A percentile compares a stretch with the other conserved stretches of the same genome.
These are phyloP conservation scores for Chrysodeixis includens DNA, from an alignment of 2,888 invertebrate genomes.

Conservation along the genomic window DNA sequence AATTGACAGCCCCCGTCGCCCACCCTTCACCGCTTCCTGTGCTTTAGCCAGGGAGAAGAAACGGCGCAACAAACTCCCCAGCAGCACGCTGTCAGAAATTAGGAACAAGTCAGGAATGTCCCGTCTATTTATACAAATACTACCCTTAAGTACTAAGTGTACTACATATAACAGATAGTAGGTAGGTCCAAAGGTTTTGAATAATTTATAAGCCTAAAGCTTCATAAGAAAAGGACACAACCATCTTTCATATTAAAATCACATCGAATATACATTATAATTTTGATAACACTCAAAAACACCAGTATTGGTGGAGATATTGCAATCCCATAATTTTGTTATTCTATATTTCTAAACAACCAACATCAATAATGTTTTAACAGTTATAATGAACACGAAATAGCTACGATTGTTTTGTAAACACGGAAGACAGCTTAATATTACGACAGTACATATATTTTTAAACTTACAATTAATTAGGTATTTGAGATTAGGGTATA, in stretches of 20 bases:
- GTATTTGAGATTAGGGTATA: background rate
- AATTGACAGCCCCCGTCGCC: background rate
- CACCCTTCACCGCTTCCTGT: background rate
- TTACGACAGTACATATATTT: background rate
- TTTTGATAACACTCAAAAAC: background rate
- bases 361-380: background rate
- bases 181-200: too few relatives aligned
- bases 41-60: background rate
- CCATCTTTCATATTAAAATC: background rate
- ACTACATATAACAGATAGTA: too few relatives aligned
- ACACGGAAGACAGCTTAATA: background rate
- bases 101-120: too few relatives aligned
- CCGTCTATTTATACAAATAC: too few relatives aligned
- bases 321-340: background rate
- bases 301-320: background rate
- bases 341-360: background rate
- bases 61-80: background rate
- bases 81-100: background rate
- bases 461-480: background rate
- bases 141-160: too few relatives aligned
- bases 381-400: background rate
- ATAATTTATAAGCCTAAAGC: background rate
- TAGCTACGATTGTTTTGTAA: background rate
- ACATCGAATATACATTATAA: background rate
- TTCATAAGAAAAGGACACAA: background rate